A percentile compares a stretch with the other conserved stretches of the same genome.
phyloP scores from a whole-genome alignment of 1,140 invertebrate species.

The Procambarus virginalis region DNA sequence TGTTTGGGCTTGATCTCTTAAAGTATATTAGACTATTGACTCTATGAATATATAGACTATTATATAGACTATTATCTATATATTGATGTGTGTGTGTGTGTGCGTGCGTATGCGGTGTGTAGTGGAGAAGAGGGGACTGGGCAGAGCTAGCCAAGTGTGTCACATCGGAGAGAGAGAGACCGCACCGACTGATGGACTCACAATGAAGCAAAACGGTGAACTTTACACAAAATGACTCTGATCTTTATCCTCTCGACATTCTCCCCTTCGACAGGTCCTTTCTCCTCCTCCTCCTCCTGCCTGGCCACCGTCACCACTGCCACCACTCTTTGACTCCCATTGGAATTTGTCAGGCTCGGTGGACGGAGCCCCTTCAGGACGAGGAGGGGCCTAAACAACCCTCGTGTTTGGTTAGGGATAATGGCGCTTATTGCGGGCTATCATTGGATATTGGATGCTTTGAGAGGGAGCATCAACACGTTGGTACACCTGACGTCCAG shows the following conservation, averaged over 20 bases:
- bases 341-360: not conserved
- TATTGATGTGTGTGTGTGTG: constrained; percentile 55
- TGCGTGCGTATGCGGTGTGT: constrained; percentile 50
- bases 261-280: no score
- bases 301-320: not conserved
- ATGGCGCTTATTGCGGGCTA: not conserved
- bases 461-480: not conserved
- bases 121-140: no score
- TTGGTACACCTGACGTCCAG: no score
- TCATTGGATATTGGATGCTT: not conserved
- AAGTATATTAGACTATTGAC: no score
- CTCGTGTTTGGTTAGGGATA: not conserved
- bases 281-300: not conserved
- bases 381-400: not conserved
- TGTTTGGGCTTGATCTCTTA: no score
- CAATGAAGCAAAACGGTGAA: not conserved
- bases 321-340: not conserved
- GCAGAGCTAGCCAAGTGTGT: no score
- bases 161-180: no score
- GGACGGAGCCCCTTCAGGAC: not conserved
- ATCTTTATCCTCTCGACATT: no score
- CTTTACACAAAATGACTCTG: not conserved
- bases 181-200: not conserved
- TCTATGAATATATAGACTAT: no score
- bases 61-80: no score